Evolutionary conservation across 2,888 invertebrate species (phyloP).

Genomic region (Drosophila heteroneura): DNA sequence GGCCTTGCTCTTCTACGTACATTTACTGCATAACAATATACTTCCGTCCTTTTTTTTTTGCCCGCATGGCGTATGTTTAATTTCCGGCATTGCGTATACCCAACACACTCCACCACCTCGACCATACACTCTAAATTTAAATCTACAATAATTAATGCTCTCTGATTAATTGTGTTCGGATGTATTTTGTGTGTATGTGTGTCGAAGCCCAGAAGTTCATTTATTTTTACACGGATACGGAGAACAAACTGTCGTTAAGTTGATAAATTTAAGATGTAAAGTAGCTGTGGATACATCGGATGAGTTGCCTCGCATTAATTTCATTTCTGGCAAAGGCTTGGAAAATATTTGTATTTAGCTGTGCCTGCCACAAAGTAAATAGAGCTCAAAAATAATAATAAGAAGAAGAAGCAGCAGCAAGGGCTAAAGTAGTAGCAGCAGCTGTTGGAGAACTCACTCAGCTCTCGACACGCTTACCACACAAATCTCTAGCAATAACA

Average conservation of each 20-base stretch:
- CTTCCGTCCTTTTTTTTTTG: slow-evolving; percentile 62
- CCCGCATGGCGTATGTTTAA: slow-evolving; percentile 70
- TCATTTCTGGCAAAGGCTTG: slow-evolving; percentile 45
- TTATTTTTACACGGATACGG: slow-evolving; percentile 47
- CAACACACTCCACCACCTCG: not conserved
- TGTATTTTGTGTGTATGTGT: slow-evolving; percentile 48
- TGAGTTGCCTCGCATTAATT: slow-evolving; percentile 41
- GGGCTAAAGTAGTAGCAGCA: slow-evolving; percentile 19
- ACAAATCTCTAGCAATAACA: slow-evolving; percentile 75
- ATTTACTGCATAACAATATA: slow-evolving; percentile 61
- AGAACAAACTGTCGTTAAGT: slow-evolving; percentile 62
- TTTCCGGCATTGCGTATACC: slow-evolving; percentile 72
- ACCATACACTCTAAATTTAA: slow-evolving; percentile 12
- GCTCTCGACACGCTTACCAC: slow-evolving; percentile 46
- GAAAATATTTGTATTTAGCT: slow-evolving; percentile 45
- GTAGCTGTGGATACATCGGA: slow-evolving; percentile 11
- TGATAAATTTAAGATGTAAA: slow-evolving; percentile 48
- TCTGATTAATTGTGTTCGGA: slow-evolving; percentile 54
- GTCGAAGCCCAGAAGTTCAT: slow-evolving; percentile 29
- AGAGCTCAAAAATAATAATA: slow-evolving; percentile 47
- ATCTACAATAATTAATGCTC: slow-evolving; percentile 55
- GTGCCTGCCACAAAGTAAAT: slow-evolving; percentile 50
- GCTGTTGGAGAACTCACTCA: slow-evolving; percentile 41
- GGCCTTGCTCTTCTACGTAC: slow-evolving; percentile 3
- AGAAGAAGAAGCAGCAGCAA: not conserved